Conservation (phyloP, 2,113 vertebrate genomes). For the Globicephala melas region DNA sequence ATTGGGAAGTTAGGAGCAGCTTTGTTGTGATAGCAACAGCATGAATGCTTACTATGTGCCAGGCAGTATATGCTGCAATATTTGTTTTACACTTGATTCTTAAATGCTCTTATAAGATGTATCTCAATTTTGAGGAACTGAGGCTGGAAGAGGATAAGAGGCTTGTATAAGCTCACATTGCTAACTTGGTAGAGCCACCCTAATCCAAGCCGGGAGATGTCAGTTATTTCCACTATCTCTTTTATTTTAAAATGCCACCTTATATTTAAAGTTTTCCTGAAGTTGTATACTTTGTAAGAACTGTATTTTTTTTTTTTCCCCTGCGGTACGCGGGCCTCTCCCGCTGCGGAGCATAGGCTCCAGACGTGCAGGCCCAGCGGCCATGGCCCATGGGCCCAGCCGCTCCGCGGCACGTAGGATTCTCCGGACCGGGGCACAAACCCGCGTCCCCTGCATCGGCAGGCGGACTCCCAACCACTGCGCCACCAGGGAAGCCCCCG, state of each 20-base stretch:
- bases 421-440: no score
- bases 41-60: not conserved
- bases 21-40: not conserved
- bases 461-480: no score
- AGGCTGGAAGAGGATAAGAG: not conserved
- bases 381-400: no score
- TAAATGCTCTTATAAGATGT: not conserved
- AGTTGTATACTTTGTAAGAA: not conserved
- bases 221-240: not conserved
- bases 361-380: no score
- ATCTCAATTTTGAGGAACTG: conserved; percentile 23
- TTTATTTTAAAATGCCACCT: conserved; percentile 40
- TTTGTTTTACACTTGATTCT: conserved; percentile 4
- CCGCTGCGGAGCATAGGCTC: no score
- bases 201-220: not conserved
- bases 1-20: not conserved
- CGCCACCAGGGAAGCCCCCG: no score
- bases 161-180: not conserved
- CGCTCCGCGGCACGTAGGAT: no score
- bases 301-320: not conserved
- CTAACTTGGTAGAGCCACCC: not conserved
- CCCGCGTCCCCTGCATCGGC: no score
- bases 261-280: conserved; percentile 23
- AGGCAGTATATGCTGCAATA: not conserved
- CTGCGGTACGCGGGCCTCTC: no score